A percentile compares a stretch with the other conserved stretches of the same genome.
Evolutionary conservation across 2,797 vertebrate genomes (phyloP).

Genomic region (Cynodonichthys magdalenae): DNA sequence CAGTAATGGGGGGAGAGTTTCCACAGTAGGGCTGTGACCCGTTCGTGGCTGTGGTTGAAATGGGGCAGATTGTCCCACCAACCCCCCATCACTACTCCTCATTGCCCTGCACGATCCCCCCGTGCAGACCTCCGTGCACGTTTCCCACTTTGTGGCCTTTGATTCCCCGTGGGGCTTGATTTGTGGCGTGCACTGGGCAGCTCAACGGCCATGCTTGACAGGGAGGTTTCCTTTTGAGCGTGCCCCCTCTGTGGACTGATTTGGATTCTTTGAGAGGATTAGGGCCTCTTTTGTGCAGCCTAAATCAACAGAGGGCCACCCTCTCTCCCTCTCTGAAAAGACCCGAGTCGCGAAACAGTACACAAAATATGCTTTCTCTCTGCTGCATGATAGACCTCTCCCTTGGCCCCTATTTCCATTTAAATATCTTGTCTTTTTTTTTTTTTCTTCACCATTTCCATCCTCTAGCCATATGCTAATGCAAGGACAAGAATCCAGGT

Average conservation of each 20-base stretch:
- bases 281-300: constrained; percentile 90
- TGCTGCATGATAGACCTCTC: constrained; percentile 87
- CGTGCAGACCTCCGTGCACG: constrained; percentile 63
- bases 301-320: constrained; percentile 94
- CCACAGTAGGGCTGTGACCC: constrained; percentile 74
- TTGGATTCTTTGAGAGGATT: constrained; percentile 97
- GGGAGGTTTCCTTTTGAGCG: constrained; percentile 87
- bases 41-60: constrained; percentile 67
- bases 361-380: constrained; percentile 89
- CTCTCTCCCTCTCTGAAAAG: constrained; percentile 80
- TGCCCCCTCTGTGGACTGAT: constrained; percentile 87
- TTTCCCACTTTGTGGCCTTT: constrained; percentile 92
- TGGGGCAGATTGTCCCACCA: constrained; percentile 62
- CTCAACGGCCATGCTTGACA: constrained; percentile 89
- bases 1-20: constrained; percentile 76
- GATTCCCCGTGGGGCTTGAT: constrained; percentile 90
- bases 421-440: constrained; percentile 88
- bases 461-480: constrained; percentile 91
- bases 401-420: constrained; percentile 93
- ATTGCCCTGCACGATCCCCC: constrained; percentile 33
- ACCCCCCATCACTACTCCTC: constrained; percentile 24
- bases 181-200: constrained; percentile 86
- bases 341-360: constrained; percentile 89
- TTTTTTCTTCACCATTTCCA: constrained; percentile 76
- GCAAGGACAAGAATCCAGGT: constrained; percentile 88